Evolutionary conservation across 2,113 vertebrate species (phyloP), one percentile per base, ranked within the genome.

Genomic region (Notiomystis cincta): DNA sequence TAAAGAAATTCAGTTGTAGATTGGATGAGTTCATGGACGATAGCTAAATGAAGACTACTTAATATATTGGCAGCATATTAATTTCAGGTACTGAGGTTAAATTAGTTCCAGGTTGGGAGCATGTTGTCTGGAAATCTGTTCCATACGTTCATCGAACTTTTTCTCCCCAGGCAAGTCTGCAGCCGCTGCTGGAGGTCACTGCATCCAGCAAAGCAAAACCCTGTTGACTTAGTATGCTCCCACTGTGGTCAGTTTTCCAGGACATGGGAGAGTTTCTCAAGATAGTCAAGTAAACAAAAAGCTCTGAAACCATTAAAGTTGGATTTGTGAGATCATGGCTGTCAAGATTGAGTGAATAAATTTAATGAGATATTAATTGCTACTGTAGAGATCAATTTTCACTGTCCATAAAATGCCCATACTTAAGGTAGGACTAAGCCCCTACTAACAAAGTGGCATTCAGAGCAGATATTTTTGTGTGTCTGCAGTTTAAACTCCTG

Each of bases 111-210:
- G 66, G 21, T 9, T 91, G 7, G 25, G 37, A 53, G 12, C 13
- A 31, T 56, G 7, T 18, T 81, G 53, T 13, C 48, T 94, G 20
- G 33, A 61, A 82, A 48, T 50, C 12, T 0, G 8, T 54, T 50
- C 15, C 53, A 1, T 50, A 17, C 1, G 3, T 56, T 51, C 10
- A 28, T 0, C 22, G 10, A 66, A 50, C 6, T 31, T 56, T 71
- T 73, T 51, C 35, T 2, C 4, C 15, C 33, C 24, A 17, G 15
- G 7, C 2, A 75, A 50, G 5, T 11, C 11, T 64, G 38, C 15
- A 77, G 18, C 13, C 5, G 5, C 31, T 81, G 24, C 40, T 48
- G n/a, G 54, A 40, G 30, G 5, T 51, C 2, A 3, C 25, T 48
- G 15, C 2, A 3, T 73, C 31, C 4, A 11, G 54, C 8, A 69